Base-by-base conservation (phyloP, 1,140 invertebrate species). In the Chironomus striatipennis region DNA sequence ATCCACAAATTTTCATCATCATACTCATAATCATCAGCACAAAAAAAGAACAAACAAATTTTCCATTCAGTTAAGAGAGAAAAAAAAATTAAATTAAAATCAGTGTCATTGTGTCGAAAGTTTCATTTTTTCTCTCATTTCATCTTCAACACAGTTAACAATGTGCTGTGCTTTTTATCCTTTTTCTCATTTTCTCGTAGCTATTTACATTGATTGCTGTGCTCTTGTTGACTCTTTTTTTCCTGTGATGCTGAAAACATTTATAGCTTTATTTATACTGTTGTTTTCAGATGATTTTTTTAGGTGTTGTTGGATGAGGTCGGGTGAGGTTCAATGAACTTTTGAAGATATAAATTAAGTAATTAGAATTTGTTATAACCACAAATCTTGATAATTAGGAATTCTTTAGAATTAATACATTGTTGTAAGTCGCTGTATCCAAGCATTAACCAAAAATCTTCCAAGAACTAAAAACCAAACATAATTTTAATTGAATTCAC, bases 71-170 rank as follows among this genome's bases (percentile, higher is more conserved):
- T 57, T 20, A 18, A 2, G 64, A 67, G n/a, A n/a, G 65, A 18
- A 21, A 70, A 70, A 70, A 70, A 70, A 70, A 70, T 70, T 70
- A 70, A 70, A 70, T 70, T 70, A 70, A 70, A 70, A 70, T 70
- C 65, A 70, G 65, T 70, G 65, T 70, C 65, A 70, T 70, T 70
- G 65, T 18, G 65, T 20, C 65, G 20, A 70, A 70, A 8, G n/a
- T 20, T 20, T 70, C 20, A 9, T 57, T 57, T 57, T 57, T 57
- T 9, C 43, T 8, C 2, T 4, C n/a, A 5, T 10, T 15, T 12
- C 47, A n/a, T 57, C n/a, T 57, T 10, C 47, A 12, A 57, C 47
- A n/a, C 24, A 34, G 24, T 34, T 57, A 57, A 57, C 12, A 57
- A n/a, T n/a, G 47, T n/a, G n/a, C 47, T n/a, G n/a, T 18, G 9